Conservation (phyloP, 1,140 invertebrate genomes). For the Drosophila nigromelanica region DNA sequence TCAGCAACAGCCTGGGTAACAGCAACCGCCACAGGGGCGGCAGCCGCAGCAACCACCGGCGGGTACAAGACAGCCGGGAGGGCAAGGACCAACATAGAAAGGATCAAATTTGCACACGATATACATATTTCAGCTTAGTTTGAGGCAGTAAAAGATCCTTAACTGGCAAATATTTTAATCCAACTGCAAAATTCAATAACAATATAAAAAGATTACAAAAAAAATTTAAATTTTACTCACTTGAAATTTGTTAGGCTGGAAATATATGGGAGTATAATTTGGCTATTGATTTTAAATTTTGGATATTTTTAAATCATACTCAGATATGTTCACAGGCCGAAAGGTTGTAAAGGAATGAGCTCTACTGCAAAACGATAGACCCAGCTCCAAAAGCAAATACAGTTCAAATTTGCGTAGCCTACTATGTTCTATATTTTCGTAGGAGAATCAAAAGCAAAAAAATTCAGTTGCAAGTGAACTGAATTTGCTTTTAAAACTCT, state of each 20-base stretch:
- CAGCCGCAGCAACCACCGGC: slow-evolving; percentile 17
- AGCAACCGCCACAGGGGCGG: slow-evolving; percentile 18
- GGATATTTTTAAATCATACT: not conserved
- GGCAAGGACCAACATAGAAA: slow-evolving; percentile 41
- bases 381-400: not conserved
- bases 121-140: slow-evolving; percentile 11
- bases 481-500: not conserved
- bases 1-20: slow-evolving; percentile 18
- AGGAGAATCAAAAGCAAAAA: not conserved
- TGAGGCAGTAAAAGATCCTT: not conserved
- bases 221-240: not conserved
- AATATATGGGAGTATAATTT: slow-evolving; percentile 36
- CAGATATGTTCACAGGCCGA: slow-evolving; percentile 23
- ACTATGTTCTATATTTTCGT: slow-evolving; percentile 3
- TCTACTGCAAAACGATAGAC: not conserved
- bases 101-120: slow-evolving; percentile 48
- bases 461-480: not conserved
- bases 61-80: slow-evolving; percentile 26
- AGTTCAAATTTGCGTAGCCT: slow-evolving; percentile 7
- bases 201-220: not conserved
- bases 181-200: not conserved
- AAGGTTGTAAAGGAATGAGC: slow-evolving; percentile 31
- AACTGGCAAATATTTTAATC: not conserved
- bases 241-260: slow-evolving; percentile 23
- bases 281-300: slow-evolving; percentile 7